Conservation (phyloP, 2,113 vertebrate genomes). For the Melanerpes aurifrons region DNA sequence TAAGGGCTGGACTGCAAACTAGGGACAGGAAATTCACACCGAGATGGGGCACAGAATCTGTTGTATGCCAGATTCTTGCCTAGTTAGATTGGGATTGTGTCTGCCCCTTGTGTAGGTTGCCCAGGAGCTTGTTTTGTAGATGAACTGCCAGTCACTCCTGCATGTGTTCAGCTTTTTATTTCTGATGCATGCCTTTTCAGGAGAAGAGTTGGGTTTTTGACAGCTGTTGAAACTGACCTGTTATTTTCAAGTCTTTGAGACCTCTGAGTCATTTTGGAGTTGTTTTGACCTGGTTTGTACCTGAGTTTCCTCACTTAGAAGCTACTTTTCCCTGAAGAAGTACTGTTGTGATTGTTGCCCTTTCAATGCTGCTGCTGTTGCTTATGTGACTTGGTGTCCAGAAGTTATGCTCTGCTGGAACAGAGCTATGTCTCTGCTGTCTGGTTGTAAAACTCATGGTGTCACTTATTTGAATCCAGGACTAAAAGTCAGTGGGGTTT, state of each 20-base stretch:
- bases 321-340: neutral
- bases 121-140: neutral
- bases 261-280: slow-evolving; percentile 1
- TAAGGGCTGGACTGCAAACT: neutral
- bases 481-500: neutral
- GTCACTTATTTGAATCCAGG: neutral
- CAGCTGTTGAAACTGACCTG: neutral
- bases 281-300: neutral
- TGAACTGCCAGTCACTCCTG: neutral
- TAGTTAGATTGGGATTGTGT: neutral
- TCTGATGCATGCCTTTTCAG: neutral
- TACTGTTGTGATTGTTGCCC: neutral
- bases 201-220: neutral
- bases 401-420: neutral
- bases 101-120: neutral
- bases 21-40: neutral
- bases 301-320: slow-evolving; percentile 12
- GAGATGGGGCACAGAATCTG: neutral
- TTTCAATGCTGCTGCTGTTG: neutral
- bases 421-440: neutral
- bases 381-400: neutral
- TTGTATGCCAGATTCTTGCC: neutral
- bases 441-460: neutral
- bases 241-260: neutral
- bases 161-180: neutral